Evolutionary conservation across 2,888 invertebrate species (phyloP), one percentile per base, ranked within the genome.

Genomic region (Congeria kusceri): DNA sequence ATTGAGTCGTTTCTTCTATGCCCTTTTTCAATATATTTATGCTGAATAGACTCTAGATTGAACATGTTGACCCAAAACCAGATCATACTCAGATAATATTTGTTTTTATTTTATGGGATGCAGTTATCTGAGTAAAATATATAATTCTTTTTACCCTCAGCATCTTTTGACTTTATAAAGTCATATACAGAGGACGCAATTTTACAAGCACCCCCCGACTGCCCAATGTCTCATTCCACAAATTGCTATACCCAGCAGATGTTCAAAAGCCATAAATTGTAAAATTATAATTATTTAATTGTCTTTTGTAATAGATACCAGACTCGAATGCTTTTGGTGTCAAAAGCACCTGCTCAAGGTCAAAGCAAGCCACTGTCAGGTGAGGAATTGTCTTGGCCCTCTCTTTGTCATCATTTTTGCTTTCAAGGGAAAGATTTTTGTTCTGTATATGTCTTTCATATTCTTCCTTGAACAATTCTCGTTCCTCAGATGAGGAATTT

Each of bases 361-460:
- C 72, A 65, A 72, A 72, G 25, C 65, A 72, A 25, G 65, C 72
- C 23, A 44, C 78, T 57, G 46, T 59, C 15, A 47, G 5, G 15
- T 58, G n/a, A n/a, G n/a, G 47, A 7, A 28, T 65, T n/a, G 25
- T n/a, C n/a, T 47, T n/a, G 20, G 77, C 64, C 23, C 15, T 68
- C 53, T 62, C 23, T 49, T 78, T 79, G n/a, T n/a, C n/a, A n/a
- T n/a, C n/a, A 47, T 69, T 47, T 68, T 84, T 81, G 27, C 62
- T 71, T 62, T 72, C 56, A 28, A 78, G 68, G 0, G 80, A 66
- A 46, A 61, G 46, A 44, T 5, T 39, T 32, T 65, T 68, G 46
- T 72, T 68, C 64, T 64, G 71, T 11, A 67, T 53, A 57, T 74
- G 66, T 15, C 5, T n/a, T 9, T 67, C 77, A 77, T 77, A 71